Base-by-base conservation (phyloP, 2,888 invertebrate species). In the Agelastica alni region DNA sequence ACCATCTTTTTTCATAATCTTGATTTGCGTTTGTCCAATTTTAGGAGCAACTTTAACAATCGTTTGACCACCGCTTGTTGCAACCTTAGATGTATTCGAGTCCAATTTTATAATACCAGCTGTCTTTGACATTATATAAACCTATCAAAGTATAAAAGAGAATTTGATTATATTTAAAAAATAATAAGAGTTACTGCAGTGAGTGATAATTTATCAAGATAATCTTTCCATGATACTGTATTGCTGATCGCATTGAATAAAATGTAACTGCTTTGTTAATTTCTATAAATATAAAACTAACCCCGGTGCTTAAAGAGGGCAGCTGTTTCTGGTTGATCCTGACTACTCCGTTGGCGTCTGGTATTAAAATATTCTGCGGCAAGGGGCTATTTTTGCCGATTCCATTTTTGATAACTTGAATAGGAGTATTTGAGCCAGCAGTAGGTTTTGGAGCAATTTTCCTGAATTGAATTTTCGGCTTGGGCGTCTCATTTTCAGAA, bases 121-220 rank as follows among this genome's bases (percentile, higher is more conserved):
- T 62, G 87, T 88, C 73, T 86, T 85, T 5, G 88, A 87, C 86
- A 89, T 87, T 49, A 88, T 86, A 70, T 88, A 89, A 30, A 89
- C 37, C 37, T 39, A 10, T 6, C 7, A 39, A 39, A 39, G 12
- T 6, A 6, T 10, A 12, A 39, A 16, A 16, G 4, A 34, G 6
- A 17, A 32, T 1, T 32, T 5, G 2, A 32, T 13, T 12, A 32
- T 10, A 10, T 7, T 26, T 26, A 26, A 2, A 9, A 9, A 26
- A 26, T 26, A 7, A 3, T 26, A 3, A 26, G 9, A 2, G 4
- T 4, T 28, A 28, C n/a, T 28, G 28, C 7, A 28, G 0, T 28
- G 4, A 1, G n/a, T 28, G 3, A 28, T 9, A 7, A 28, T 28
- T 28, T 9, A 28, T 28, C 4, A 30, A 30, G 3, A 2, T 22